phyloP scores from a whole-genome alignment of 2,113 vertebrate species.

The Cricetomys ansorgei region DNA sequence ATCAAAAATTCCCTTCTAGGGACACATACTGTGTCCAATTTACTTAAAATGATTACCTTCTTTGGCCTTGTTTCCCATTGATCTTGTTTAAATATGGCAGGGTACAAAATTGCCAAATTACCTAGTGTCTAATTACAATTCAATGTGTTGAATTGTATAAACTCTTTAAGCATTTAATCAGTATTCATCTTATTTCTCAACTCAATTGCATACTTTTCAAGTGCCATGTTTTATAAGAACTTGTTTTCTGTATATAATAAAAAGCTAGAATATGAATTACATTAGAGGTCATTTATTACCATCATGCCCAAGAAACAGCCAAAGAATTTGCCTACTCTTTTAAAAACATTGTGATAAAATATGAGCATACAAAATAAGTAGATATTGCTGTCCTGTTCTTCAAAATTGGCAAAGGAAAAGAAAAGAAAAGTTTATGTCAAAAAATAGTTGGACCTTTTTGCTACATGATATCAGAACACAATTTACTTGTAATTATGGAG shows the following conservation, averaged over 20 bases:
- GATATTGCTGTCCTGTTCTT: neutral
- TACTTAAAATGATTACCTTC: conserved; percentile 59
- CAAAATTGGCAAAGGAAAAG: neutral
- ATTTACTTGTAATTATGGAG: neutral
- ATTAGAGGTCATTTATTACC: conserved; percentile 23
- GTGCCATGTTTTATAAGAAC: neutral
- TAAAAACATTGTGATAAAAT: neutral
- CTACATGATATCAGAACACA: neutral
- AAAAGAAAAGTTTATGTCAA: neutral
- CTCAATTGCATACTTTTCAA: neutral
- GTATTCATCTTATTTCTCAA: conserved; percentile 42
- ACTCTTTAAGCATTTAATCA: conserved; percentile 21
- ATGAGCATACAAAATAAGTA: neutral
- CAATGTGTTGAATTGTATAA: neutral
- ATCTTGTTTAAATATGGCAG: conserved; percentile 53
- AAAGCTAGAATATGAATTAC: conserved; percentile 5
- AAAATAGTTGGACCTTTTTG: neutral
- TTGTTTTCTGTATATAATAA: conserved; percentile 39
- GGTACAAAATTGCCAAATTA: conserved; percentile 48
- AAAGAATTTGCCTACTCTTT: neutral
- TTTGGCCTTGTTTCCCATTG: conserved; percentile 16
- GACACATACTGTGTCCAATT: conserved; percentile 41
- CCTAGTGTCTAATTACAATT: conserved; percentile 44
- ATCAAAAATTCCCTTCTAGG: conserved; percentile 33
- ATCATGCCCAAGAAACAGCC: neutral